phyloP scores from a whole-genome alignment of 2,113 vertebrate genomes.

The Xenotilapia longispinis region DNA sequence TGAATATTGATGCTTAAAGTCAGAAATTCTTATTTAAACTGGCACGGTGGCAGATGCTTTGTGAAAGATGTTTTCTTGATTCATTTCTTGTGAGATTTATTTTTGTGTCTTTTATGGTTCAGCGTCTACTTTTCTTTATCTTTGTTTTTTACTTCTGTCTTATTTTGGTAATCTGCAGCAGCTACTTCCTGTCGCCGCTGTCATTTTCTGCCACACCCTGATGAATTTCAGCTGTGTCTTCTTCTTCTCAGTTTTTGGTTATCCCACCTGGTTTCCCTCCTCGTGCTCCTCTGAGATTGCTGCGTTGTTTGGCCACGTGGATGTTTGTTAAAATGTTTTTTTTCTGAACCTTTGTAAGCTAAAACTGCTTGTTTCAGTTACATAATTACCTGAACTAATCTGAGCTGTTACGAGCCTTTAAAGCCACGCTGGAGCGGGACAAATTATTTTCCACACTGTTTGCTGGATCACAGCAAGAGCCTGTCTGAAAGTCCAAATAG shows the following conservation, averaged over 20 bases:
- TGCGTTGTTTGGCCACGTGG: background rate
- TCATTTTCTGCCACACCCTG: background rate
- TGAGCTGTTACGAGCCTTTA: background rate
- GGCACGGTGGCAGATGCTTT: rapidly evolving
- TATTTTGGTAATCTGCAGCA: background rate
- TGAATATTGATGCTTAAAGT: background rate
- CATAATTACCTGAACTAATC: background rate
- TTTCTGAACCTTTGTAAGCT: background rate
- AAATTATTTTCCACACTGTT: background rate
- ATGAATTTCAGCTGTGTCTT: background rate
- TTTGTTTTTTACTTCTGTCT: background rate
- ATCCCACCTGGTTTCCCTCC: background rate
- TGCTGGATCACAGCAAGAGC: background rate
- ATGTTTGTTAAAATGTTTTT: rapidly evolving
- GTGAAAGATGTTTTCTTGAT: background rate
- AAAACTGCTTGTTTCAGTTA: background rate
- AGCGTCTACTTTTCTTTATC: background rate
- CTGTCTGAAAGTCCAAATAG: background rate
- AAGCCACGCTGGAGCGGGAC: background rate
- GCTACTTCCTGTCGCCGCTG: background rate
- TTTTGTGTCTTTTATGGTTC: background rate
- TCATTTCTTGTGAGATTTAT: background rate
- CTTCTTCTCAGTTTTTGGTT: background rate
- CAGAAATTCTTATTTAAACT: background rate
- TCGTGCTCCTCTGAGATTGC: background rate